phyloP scores from a whole-genome alignment of 2,797 vertebrate genomes.

The Aselliscus stoliczkanus region DNA sequence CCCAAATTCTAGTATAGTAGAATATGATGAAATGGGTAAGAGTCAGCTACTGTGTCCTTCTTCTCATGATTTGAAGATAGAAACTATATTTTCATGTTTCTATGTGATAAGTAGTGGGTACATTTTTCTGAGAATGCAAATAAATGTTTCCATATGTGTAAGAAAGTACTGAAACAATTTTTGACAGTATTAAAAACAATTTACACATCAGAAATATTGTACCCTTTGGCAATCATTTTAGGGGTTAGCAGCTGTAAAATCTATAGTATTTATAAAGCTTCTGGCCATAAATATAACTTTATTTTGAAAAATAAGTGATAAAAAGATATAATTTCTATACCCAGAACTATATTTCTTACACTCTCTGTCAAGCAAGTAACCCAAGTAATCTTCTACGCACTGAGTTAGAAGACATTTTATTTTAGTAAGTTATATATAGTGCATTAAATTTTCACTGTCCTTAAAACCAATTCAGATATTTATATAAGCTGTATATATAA shows the following conservation, averaged over 20 bases:
- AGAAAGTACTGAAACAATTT: slow-evolving; percentile 9
- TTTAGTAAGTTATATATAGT: slow-evolving; percentile 65
- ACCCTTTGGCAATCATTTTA: slow-evolving; percentile 26
- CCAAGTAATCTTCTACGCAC: slow-evolving; percentile 56
- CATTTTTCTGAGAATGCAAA: background rate
- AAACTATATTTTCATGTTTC: background rate
- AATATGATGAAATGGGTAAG: background rate
- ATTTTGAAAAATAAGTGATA: slow-evolving; percentile 71
- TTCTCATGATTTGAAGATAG: background rate
- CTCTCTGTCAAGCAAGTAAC: slow-evolving; percentile 63
- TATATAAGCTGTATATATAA: background rate
- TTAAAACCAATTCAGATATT: slow-evolving; percentile 36
- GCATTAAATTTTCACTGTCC: slow-evolving; percentile 49
- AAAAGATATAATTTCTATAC: slow-evolving; percentile 64
- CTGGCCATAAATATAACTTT: slow-evolving; percentile 64
- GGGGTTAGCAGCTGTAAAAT: slow-evolving; percentile 59
- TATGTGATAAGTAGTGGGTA: background rate
- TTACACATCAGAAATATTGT: slow-evolving; percentile 52
- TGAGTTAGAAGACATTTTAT: slow-evolving; percentile 67
- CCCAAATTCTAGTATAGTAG: background rate
- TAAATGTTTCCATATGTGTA: background rate
- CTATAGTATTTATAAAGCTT: slow-evolving; percentile 57
- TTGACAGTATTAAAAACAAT: slow-evolving; percentile 52
- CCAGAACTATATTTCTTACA: slow-evolving; percentile 54
- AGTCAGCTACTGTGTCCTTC: background rate